phyloP scores from a whole-genome alignment of 2,888 invertebrate genomes.

The Disparrhopalites patrizii region DNA sequence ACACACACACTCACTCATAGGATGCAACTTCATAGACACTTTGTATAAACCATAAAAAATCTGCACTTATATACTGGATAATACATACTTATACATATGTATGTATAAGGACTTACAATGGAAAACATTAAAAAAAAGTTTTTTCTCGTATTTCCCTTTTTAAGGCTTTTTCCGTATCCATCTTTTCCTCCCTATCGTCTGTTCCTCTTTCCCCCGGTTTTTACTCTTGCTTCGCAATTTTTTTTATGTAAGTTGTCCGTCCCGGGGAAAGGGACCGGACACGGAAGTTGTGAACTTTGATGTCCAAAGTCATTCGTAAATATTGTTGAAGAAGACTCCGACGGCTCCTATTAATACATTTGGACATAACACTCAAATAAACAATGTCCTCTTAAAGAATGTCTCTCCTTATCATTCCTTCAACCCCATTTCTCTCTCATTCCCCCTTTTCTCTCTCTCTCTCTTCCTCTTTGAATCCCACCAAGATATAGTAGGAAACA shows the following conservation, averaged over 20 bases:
- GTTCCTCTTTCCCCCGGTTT: background rate
- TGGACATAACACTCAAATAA: too few species aligned
- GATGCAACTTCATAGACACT: background rate
- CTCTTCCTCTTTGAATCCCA: background rate
- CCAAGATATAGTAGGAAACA: too few species aligned
- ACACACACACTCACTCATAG: background rate
- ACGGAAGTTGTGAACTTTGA: constrained; percentile 48
- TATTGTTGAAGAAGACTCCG: too few species aligned
- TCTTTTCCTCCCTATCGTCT: background rate
- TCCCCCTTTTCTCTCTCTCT: background rate
- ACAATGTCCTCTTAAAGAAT: too few species aligned
- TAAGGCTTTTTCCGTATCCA: background rate
- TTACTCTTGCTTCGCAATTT: too few species aligned
- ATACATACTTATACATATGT: background rate
- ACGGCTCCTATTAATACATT: too few species aligned
- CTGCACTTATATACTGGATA: too few species aligned
- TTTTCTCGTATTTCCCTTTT: too few species aligned
- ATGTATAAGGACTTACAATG: background rate
- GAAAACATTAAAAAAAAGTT: constrained; percentile 18
- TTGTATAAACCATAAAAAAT: too few species aligned
- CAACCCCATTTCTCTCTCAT: background rate
- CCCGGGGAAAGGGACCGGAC: constrained; percentile 35
- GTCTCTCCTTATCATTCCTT: constrained; percentile 10
- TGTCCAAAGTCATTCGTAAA: constrained; percentile 40
- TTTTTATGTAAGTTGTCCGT: too few species aligned